Conservation (phyloP, 2,888 invertebrate species). For the Diaperis boleti region DNA sequence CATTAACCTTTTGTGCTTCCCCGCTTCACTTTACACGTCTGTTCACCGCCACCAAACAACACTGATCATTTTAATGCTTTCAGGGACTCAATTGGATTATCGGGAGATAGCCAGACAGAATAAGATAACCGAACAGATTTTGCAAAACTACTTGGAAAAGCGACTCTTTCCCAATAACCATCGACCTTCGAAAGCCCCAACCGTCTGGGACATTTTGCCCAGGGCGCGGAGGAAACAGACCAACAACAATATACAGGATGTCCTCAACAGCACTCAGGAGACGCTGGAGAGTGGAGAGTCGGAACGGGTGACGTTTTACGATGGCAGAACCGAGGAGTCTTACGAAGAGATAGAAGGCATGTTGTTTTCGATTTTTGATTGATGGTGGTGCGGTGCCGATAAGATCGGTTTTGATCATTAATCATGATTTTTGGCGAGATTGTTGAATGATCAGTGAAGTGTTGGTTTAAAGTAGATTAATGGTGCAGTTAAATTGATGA, state of each 20-base stretch:
- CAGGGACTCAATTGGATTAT: conserved; percentile 60
- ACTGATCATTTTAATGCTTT: conserved; percentile 53
- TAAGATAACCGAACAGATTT: conserved; percentile 81
- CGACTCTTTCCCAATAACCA: conserved; percentile 72
- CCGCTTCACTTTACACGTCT: conserved; percentile 1
- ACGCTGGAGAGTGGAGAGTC: conserved; percentile 79
- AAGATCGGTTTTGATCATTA: not conserved
- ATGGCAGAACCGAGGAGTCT: conserved; percentile 70
- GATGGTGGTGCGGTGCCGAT: not conserved
- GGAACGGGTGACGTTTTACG: conserved; percentile 72
- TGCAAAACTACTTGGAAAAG: conserved; percentile 80
- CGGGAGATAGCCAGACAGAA: conserved; percentile 80
- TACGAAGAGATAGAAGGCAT: conserved; percentile 66
- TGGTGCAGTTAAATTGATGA: no score
- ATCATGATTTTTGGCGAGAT: not conserved
- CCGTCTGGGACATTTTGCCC: conserved; percentile 76
- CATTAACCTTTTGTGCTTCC: not conserved
- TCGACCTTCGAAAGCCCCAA: conserved; percentile 68
- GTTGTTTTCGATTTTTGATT: conserved; percentile 25
- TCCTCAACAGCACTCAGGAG: conserved; percentile 60
- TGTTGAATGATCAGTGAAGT: not conserved
- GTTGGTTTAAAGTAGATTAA: not conserved
- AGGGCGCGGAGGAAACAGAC: conserved; percentile 58
- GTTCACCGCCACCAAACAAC: conserved; percentile 28
- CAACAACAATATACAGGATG: conserved; percentile 59